Percentiles rank a stretch among this genome's conserved stretches.
phyloP scores from a whole-genome alignment of 2,888 invertebrate genomes.

The Limnephilus marmoratus region DNA sequence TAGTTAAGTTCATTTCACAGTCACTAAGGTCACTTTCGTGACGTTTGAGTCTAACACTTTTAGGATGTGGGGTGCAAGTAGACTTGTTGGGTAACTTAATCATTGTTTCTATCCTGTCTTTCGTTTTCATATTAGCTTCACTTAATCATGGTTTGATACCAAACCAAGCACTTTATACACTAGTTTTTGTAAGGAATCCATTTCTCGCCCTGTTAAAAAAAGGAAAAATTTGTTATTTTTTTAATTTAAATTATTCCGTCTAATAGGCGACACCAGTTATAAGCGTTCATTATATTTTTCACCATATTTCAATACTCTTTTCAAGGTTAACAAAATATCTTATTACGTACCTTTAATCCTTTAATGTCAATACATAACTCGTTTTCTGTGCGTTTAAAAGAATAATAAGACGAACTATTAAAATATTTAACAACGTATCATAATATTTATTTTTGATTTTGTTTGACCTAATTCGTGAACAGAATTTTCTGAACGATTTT shows the following conservation, averaged over 20 bases:
- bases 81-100: slow-evolving; percentile 48
- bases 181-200: background rate
- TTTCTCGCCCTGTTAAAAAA: background rate
- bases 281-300: background rate
- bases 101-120: slow-evolving; percentile 36
- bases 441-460: no score
- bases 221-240: background rate
- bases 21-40: background rate
- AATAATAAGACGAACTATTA: no score
- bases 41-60: slow-evolving; percentile 63
- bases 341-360: no score
- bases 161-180: background rate
- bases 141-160: background rate
- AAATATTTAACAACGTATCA: no score
- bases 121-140: slow-evolving; percentile 44
- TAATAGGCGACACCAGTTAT: background rate
- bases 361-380: no score
- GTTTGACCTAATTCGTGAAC: background rate
- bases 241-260: background rate
- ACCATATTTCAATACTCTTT: background rate
- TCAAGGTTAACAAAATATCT: no score
- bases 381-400: no score
- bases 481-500: background rate
- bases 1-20: background rate
- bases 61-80: slow-evolving; percentile 60